Percentiles rank a stretch among this genome's conserved stretches.
Conservation (phyloP, 2,113 vertebrate genomes). For the Sarotherodon lohbergeri region DNA sequence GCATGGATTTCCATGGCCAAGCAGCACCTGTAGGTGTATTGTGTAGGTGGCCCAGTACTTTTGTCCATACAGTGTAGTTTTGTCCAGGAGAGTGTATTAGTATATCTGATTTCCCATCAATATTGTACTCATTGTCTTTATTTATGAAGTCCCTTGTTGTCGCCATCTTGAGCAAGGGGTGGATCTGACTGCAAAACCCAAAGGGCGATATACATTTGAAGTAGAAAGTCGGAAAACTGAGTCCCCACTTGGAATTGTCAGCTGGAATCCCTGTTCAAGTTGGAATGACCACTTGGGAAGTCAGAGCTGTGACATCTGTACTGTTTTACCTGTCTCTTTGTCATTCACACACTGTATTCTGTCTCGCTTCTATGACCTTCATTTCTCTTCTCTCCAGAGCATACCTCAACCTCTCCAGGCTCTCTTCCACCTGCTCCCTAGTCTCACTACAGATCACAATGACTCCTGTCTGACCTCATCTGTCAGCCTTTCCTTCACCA, state of each 20-base stretch:
- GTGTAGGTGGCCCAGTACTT: neutral
- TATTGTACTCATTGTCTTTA: neutral
- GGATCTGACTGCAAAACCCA: fast-evolving
- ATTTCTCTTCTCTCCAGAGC: neutral
- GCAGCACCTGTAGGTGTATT: neutral
- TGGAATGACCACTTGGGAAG: neutral
- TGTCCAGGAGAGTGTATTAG: fast-evolving
- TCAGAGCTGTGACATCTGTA: neutral
- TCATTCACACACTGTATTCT: neutral
- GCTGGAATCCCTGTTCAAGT: neutral
- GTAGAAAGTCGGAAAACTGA: fast-evolving
- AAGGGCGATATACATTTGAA: fast-evolving
- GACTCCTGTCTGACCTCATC: neutral
- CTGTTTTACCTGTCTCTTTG: neutral
- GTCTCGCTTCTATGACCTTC: neutral
- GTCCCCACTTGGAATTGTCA: neutral
- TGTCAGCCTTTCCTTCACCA: neutral
- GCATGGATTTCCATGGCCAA: neutral
- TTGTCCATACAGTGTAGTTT: neutral
- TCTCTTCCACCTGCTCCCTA: neutral
- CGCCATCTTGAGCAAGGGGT: fast-evolving
- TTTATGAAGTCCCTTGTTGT: neutral
- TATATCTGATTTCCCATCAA: neutral
- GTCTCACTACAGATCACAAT: neutral
- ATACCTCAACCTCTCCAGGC: neutral